These are phyloP conservation scores for Euproctis similis DNA, from an alignment of 2,888 invertebrate genomes.

Conservation along the genomic window DNA sequence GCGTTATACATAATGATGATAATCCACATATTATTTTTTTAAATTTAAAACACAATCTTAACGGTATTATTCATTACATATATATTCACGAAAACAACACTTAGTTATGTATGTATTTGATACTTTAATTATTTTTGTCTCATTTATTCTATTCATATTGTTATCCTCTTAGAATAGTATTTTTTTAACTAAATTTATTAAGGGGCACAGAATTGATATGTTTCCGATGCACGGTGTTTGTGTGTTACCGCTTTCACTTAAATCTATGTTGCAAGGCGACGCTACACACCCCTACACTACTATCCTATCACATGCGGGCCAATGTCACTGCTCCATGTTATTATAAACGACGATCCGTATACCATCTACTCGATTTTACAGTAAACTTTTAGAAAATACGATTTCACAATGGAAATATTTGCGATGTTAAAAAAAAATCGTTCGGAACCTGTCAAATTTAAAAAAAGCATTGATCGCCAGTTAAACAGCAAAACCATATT, in stretches of 20 bases:
- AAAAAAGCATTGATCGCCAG: no score
- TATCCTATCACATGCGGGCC: slow-evolving; percentile 72
- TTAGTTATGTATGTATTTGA: slow-evolving; percentile 70
- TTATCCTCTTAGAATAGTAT: slow-evolving; percentile 74
- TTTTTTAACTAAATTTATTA: slow-evolving; percentile 77
- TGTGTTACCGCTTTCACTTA: slow-evolving; percentile 76
- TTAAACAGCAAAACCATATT: no score
- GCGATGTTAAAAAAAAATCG: no score
- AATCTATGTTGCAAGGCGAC: slow-evolving; percentile 73
- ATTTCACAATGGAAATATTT: no score
- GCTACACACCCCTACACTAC: slow-evolving; percentile 69
- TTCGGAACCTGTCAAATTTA: no score
- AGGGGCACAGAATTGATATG: slow-evolving; percentile 88
- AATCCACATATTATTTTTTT: no score
- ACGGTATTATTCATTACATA: slow-evolving; percentile 36
- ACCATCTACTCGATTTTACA: slow-evolving; percentile 59
- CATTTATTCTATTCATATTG: slow-evolving; percentile 68
- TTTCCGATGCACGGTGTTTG: slow-evolving; percentile 84
- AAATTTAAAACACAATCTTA: slow-evolving; percentile 48
- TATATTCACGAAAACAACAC: slow-evolving; percentile 66
- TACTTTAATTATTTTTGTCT: slow-evolving; percentile 70
- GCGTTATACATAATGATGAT: no score
- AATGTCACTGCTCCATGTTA: slow-evolving; percentile 62
- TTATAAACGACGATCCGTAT: slow-evolving; percentile 39
- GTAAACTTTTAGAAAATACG: slow-evolving; percentile 59